Evolutionary conservation across 1,140 invertebrate species (phyloP).

Genomic region (Carposina sasakii): DNA sequence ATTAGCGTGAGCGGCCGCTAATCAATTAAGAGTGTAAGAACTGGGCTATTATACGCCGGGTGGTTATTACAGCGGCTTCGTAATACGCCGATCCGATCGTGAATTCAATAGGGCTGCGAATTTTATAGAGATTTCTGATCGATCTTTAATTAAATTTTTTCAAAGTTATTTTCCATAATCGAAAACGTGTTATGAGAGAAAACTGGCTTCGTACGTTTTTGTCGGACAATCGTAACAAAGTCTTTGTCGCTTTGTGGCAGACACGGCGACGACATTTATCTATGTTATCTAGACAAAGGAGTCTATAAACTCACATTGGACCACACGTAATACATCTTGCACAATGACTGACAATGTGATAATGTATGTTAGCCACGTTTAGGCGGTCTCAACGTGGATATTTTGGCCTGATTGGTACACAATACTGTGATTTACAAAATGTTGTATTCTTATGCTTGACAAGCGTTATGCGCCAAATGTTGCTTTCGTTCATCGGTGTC

Average conservation of each 20-base stretch:
- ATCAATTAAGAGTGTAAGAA: slow-evolving; percentile 72
- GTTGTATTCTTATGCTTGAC: no score
- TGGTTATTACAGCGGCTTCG: slow-evolving; percentile 67
- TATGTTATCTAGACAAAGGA: slow-evolving; percentile 67
- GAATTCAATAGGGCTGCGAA: slow-evolving; percentile 66
- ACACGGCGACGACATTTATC: slow-evolving; percentile 65
- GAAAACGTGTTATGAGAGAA: background rate
- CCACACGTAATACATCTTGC: slow-evolving; percentile 66
- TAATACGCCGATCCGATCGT: slow-evolving; percentile 68
- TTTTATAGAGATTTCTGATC: slow-evolving; percentile 60
- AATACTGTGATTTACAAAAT: no score
- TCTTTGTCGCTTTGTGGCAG: slow-evolving; percentile 56
- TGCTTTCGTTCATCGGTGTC: no score
- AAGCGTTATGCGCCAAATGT: no score
- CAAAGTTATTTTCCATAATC: slow-evolving; percentile 24
- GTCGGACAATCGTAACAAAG: slow-evolving; percentile 36
- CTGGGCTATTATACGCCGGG: slow-evolving; percentile 66
- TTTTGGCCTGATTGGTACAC: no score
- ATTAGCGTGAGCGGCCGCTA: slow-evolving; percentile 68
- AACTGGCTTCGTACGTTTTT: background rate
- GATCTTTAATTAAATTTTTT: slow-evolving; percentile 61
- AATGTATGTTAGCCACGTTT: slow-evolving; percentile 56
- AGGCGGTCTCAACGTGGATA: no score
- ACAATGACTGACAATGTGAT: slow-evolving; percentile 60
- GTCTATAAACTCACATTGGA: slow-evolving; percentile 64